Conservation (phyloP, 2,888 invertebrate genomes). For the Eugnorisma glareosa region DNA sequence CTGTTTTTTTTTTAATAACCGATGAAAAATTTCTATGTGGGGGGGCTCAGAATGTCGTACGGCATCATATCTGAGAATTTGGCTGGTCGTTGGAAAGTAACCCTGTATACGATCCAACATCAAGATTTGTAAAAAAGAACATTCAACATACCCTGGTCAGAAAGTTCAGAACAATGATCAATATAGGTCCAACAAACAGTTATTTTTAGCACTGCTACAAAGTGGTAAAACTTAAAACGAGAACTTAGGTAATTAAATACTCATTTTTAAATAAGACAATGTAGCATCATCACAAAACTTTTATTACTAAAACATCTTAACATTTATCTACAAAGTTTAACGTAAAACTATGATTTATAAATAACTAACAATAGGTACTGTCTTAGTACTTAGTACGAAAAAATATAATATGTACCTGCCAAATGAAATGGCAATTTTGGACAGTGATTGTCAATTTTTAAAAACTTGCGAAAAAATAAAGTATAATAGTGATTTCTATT, state of each 20-base stretch:
- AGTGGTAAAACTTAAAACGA: neutral
- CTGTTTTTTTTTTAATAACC: too few relatives aligned
- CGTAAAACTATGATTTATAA: slow-evolving; percentile 3
- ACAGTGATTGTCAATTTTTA: neutral
- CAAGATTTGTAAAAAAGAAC: neutral
- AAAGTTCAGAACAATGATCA: neutral
- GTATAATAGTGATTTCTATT: neutral
- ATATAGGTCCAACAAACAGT: neutral
- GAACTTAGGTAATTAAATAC: neutral
- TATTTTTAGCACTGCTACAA: neutral
- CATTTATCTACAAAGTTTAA: slow-evolving; percentile 19
- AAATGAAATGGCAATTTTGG: neutral
- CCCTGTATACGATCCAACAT: neutral
- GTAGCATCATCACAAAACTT: slow-evolving; percentile 1
- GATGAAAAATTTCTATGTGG: too few relatives aligned
- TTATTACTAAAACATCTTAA: slow-evolving; percentile 28
- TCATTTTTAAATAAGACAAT: slow-evolving; percentile 33
- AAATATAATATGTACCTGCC: neutral
- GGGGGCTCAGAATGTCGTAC: too few relatives aligned
- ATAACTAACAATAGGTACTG: slow-evolving; percentile 29
- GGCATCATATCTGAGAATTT: too few relatives aligned
- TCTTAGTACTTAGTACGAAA: neutral
- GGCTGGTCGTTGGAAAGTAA: too few relatives aligned
- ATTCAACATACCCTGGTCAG: neutral
- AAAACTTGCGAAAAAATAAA: neutral